Evolutionary conservation across 2,113 vertebrate species (phyloP).

Genomic region (Stigmatopora argus): DNA sequence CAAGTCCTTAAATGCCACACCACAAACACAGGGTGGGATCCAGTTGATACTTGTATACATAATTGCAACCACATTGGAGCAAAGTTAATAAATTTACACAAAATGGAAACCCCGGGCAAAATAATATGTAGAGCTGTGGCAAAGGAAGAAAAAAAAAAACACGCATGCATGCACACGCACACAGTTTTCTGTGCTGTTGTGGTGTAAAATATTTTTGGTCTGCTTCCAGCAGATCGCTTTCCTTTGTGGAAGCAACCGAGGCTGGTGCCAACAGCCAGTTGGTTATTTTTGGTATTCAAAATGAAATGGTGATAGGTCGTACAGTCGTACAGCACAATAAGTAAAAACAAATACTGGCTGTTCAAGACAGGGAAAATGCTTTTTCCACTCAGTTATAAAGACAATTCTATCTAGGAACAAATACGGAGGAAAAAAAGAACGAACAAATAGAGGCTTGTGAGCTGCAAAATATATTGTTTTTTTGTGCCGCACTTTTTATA

Average conservation of each 20-base stretch:
- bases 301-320: conserved; percentile 21
- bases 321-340: conserved; percentile 5
- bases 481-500: neutral
- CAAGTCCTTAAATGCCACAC: no score
- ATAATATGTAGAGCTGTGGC: neutral
- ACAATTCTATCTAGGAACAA: neutral
- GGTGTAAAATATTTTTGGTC: neutral
- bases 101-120: no score
- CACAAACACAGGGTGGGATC: no score
- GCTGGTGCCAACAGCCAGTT: conserved; percentile 28
- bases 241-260: conserved; percentile 6
- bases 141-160: neutral
- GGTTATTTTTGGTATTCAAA: conserved; percentile 38
- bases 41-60: no score
- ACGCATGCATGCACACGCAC: neutral
- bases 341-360: neutral
- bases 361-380: neutral
- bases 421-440: neutral
- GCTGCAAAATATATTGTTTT: neutral
- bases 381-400: neutral
- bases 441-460: conserved; percentile 5
- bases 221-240: conserved; percentile 6
- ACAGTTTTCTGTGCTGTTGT: neutral
- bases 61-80: no score
- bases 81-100: no score